A percentile compares a stretch with the other conserved stretches of the same genome.
Evolutionary conservation across 2,113 vertebrate species (phyloP).

Genomic region (Clarias gariepinus): DNA sequence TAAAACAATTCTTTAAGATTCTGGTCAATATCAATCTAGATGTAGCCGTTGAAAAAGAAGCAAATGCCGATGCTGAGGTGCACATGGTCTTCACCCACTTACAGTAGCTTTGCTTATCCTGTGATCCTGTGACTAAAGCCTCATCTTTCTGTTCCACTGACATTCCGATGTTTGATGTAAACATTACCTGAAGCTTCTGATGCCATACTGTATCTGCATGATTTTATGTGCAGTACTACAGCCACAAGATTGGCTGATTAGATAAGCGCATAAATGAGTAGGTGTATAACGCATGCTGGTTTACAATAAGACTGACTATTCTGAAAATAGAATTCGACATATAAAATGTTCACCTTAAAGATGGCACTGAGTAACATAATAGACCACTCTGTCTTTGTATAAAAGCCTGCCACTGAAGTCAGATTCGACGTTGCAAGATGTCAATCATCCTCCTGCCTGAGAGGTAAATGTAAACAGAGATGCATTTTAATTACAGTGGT

Average conservation of each 20-base stretch:
- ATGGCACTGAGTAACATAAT: not conserved
- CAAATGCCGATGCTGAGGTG: not conserved
- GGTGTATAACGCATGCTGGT: not conserved
- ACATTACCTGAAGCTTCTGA: not conserved
- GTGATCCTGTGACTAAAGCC: too few relatives aligned
- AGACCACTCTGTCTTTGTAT: not conserved
- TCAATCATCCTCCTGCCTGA: not conserved
- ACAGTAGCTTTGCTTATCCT: too few relatives aligned
- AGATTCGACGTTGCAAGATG: not conserved
- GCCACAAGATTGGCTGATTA: not conserved
- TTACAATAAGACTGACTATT: conserved; percentile 14
- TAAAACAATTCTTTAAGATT: not conserved
- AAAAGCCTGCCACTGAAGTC: not conserved
- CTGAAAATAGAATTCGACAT: conserved; percentile 24
- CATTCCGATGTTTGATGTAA: not conserved
- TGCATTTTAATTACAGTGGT: not conserved
- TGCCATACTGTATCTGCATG: not conserved
- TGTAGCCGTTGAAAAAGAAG: too few relatives aligned
- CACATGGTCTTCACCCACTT: not conserved
- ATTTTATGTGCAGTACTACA: not conserved
- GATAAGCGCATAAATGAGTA: not conserved
- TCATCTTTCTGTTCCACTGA: not conserved
- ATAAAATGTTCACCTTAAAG: not conserved
- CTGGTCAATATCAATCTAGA: not conserved
- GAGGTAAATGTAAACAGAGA: not conserved